These are phyloP conservation scores for Orthosia cruda DNA, from an alignment of 2,888 invertebrate species.

Conservation along the genomic window DNA sequence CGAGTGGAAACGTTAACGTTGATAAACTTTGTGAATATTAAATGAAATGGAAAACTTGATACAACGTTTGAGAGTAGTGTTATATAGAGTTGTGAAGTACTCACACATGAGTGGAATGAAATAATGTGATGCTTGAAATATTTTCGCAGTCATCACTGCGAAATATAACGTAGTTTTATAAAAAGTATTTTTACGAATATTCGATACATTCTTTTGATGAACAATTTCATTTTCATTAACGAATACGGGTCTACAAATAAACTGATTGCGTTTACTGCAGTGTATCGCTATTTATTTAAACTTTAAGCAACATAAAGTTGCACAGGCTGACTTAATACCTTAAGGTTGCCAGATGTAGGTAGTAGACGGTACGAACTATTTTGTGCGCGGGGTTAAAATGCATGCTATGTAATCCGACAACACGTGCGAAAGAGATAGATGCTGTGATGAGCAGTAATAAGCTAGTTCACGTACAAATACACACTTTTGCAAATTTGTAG, in stretches of 20 bases:
- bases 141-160: constrained; percentile 14
- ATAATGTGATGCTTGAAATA: constrained; percentile 24
- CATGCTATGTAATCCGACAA: too few species aligned
- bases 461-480: too few species aligned
- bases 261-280: neutral
- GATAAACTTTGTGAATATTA: constrained; percentile 68
- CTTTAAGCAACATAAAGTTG: too few species aligned
- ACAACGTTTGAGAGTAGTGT: constrained; percentile 58
- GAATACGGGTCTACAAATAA: neutral
- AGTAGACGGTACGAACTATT: too few species aligned
- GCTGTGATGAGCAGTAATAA: too few species aligned
- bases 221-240: neutral
- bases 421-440: too few species aligned
- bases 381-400: too few species aligned
- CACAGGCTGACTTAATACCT: too few species aligned
- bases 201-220: neutral
- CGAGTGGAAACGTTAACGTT: constrained; percentile 66
- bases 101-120: constrained; percentile 39
- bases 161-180: neutral
- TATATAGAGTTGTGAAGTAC: constrained; percentile 40
- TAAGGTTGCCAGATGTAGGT: too few species aligned
- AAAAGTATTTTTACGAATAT: neutral
- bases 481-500: too few species aligned
- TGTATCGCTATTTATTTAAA: too few species aligned
- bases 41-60: constrained; percentile 66